Base-by-base conservation (phyloP, 2,888 invertebrate species). In the Leptopilina myrica region DNA sequence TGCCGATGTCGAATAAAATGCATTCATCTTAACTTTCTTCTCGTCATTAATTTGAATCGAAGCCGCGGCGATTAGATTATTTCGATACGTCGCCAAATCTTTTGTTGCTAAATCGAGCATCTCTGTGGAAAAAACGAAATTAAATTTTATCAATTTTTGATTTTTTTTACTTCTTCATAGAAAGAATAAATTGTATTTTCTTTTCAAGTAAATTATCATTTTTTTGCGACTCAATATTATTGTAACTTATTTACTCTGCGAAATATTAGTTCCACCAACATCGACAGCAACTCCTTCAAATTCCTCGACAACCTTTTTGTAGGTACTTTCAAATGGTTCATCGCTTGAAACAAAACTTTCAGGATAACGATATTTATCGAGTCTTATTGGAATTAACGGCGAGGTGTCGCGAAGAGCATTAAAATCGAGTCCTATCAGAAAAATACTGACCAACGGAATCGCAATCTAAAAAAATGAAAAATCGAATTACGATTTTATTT, bases 1-100 rank as follows among this genome's bases (percentile, higher is more conserved):
- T 0, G 93, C 91, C n/a, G 92, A 88, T 1, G 93, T 93, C 0
- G 94, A 94, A 88, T 91, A 94, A 11, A 93, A 85, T 0, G 90
- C 91, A 78, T 92, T 93, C 0, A 87, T 89, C 1, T n/a, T 7
- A 4, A 87, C 53, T 4, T 26, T 49, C 1, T 81, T 82, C 3
- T 59, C 78, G 2, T 84, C 86, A 11, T 81, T 80, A 77, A 86
- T 88, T 81, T 90, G 91, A 79, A 93, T 93, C 87, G 93, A 93
- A 0, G 93, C 88, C 0, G 94, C 94, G 0, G 92, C 89, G 7
- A 94, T 88, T 69, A 93, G 92, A 66, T 93, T 92, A 76, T 92
- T 92, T 76, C 92, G 92, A 84, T 93, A 94, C 1, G 92, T 90
- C 0, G 92, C 84, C 9, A 92, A 84, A 77, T 93, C 90, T 0